Base-by-base conservation (phyloP, 1,140 invertebrate species). In the Neuroterus valhalla region DNA sequence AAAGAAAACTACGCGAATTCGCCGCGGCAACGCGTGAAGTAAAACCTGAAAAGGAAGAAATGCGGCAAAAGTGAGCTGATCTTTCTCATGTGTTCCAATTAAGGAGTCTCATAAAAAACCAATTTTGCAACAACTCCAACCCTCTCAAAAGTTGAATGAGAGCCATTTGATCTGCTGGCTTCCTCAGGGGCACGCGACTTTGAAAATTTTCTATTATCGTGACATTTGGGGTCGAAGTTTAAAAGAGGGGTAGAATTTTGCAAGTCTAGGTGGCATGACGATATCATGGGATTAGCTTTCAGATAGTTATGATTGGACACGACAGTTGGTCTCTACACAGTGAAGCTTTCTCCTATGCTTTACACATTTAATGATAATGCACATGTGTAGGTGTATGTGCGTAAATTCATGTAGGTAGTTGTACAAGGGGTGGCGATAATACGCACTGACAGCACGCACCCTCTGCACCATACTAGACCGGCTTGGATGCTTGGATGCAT, bases 381-480 rank as follows among this genome's bases (percentile, higher is more conserved):
- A 26, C n/a, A n/a, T 62, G 55, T 62, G 31, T 62, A n/a, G 55
- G 3, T 23, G 21, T 26, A 62, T 26, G 31, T 15, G 55, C 55
- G 55, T 38, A 62, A 62, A 62, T 62, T 62, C 55, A 62, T 26
- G 31, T 62, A 69, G 46, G 70, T 66, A 45, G 14, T 48, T 52
- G 17, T 66, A 73, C 15, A 48, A 17, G 55, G 31, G 55, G 26
- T 62, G 55, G 55, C 55, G 55, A 62, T 62, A 62, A 62, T 62
- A 62, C 55, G 55, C 55, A 62, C 55, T 62, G 55, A 62, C 55
- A 62, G 55, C 55, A 62, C 55, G 55, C 55, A 62, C 55, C 55
- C 55, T 62, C 23, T 26, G 12, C 31, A 62, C 17, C 23, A 8
- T 52, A 52, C 71, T 50, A 77, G 75, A 31, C 76, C 75, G 74